Percentiles rank a stretch among this genome's conserved stretches.
These are phyloP conservation scores for Blomia tropicalis DNA, from an alignment of 2,888 invertebrate genomes.

Conservation along the genomic window DNA sequence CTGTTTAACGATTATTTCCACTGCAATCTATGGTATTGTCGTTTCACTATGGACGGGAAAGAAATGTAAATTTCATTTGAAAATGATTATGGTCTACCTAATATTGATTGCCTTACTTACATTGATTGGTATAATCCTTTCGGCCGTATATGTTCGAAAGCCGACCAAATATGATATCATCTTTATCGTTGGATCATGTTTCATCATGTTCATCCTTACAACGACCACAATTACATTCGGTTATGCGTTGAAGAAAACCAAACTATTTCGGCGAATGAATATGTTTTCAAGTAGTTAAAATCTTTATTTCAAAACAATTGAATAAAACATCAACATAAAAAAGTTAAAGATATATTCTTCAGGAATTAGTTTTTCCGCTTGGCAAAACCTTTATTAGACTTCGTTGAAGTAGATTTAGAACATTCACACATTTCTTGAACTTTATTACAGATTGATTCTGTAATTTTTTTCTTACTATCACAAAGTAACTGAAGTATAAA, in stretches of 20 bases:
- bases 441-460: neutral
- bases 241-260: slow-evolving; percentile 22
- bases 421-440: too few species aligned
- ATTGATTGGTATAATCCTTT: slow-evolving; percentile 11
- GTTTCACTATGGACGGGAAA: slow-evolving; percentile 18
- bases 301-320: neutral
- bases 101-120: neutral
- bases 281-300: slow-evolving; percentile 30
- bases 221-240: slow-evolving; percentile 15
- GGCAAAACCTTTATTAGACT: too few species aligned
- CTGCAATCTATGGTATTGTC: slow-evolving; percentile 18
- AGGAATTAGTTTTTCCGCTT: too few species aligned
- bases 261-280: slow-evolving; percentile 19
- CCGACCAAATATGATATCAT: slow-evolving; percentile 15
- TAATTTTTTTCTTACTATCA: too few species aligned
- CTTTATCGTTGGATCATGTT: slow-evolving; percentile 8
- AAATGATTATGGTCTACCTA: slow-evolving; percentile 18
- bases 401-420: too few species aligned
- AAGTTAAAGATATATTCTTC: too few species aligned
- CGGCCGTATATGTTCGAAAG: slow-evolving; percentile 17
- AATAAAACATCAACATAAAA: neutral
- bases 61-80: slow-evolving; percentile 20
- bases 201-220: slow-evolving; percentile 13
- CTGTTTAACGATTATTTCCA: neutral
- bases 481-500: too few species aligned